Base-by-base conservation (phyloP, 2,113 vertebrate genomes). In the Callorhinus ursinus region DNA sequence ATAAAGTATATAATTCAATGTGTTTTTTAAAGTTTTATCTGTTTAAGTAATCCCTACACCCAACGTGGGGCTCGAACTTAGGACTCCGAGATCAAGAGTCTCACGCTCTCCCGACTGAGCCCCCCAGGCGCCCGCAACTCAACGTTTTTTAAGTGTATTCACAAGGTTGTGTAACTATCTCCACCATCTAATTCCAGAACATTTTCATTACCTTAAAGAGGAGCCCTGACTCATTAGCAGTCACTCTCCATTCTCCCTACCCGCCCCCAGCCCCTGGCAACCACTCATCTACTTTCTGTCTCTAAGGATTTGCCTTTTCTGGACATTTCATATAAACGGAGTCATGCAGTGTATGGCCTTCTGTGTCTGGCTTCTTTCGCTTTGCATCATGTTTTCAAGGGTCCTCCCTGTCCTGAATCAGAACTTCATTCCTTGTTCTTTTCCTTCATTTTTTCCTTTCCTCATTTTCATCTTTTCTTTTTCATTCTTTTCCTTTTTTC, bases 201-300 rank as follows among this genome's bases (percentile, higher is more conserved):
- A 84, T 76, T 95, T 89, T 84, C n/a, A 76, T 90, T 49, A 76
- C 79, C 21, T 36, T 28, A 74, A 19, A 89, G 77, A 94, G 77
- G 63, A 89, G 26, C 55, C 42, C 67, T 82, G 28, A 63, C 55
- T 76, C 67, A 51, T 95, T 90, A 90, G n/a, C 16, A 53, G 46
- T 65, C 86, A 83, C n/a, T 21, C 28, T 49, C 46, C 36, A 46
- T 53, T 24, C 28, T 12, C 19, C 6, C 5, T 69, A 12, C 59
- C 28, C 13, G 15, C 3, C n/a, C 87, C 12, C 87, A 76, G n/a
- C 12, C 1, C 4, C 79, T n/a, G 57, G 87, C 36, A 36, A 74
- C n/a, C 53, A 42, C n/a, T 55, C 71, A n/a, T 90, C 57, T 90
- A 55, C 77, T 76, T 89, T 83, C 57, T 95, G 46, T 84, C 57